Evolutionary conservation across 2,888 invertebrate species (phyloP), one percentile per base, ranked within the genome.

Genomic region (Linyphia triangularis): DNA sequence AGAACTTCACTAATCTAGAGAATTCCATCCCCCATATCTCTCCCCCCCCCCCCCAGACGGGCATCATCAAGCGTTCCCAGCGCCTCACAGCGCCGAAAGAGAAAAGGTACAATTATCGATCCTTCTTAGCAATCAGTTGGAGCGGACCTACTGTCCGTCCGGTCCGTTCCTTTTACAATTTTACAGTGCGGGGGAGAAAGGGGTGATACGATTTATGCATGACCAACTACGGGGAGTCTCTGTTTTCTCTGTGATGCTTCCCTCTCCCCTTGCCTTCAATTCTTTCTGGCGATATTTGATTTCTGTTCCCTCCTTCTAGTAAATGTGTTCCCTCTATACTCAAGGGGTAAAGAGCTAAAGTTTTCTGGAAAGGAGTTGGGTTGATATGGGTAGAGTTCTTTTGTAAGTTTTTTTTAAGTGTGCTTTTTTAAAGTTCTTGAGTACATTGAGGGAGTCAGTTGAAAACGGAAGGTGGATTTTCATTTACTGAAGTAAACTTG

Each of bases 91-190:
- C 69, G 81, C 57, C 72, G 24, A 65, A 63, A 88, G 81, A 81
- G 86, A 81, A 88, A 88, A 88, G 86, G 86, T 88, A 69, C 79
- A 81, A 88, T 88, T 88, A 88, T 88, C 86, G 86, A 88, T 88
- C 86, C 69, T 67, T 67, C 79, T 79, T 72, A 61, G 86, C 81
- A 88, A 88, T 88, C 86, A 88, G 79, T 81, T 67, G 40, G 79
- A 77, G 72, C 79, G 65, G 73, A 73, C 83, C 73, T 73, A 65
- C 65, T 63, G 83, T 83, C 83, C 65, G 63, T 65, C 30, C 40
- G 67, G 75, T 85, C 83, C 83, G 59, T 84, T 84, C 85, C 85
- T 86, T 85, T 86, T 79, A 79, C 85, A 86, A 86, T 86, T 86
- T 57, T 67, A n/a, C n/a, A n/a, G n/a, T n/a, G n/a, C n/a, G n/a